Conservation (phyloP, 2,888 invertebrate species). For the Cheilosia impressa region DNA sequence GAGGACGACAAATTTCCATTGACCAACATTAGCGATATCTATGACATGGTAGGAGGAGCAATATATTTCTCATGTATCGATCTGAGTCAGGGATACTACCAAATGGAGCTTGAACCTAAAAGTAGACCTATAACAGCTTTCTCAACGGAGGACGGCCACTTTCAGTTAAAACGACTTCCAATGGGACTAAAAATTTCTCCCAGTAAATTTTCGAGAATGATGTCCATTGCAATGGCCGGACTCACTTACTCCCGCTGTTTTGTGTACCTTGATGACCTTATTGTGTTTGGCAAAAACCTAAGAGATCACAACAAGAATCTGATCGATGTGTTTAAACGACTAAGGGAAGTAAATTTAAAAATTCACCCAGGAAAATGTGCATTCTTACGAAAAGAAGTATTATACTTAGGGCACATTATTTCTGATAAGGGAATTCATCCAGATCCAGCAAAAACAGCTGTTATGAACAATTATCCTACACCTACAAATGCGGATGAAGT, state of each 20-base stretch:
- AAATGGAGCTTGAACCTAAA: constrained; percentile 14
- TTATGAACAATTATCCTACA: neutral
- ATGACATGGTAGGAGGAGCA: neutral
- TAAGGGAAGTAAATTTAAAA: neutral
- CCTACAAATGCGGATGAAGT: neutral
- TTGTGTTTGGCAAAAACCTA: neutral
- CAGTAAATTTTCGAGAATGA: neutral
- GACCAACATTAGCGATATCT: constrained; percentile 3
- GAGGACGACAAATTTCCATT: neutral
- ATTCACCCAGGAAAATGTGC: constrained; percentile 1
- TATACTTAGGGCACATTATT: neutral
- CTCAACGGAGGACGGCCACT: neutral
- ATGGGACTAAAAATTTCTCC: neutral
- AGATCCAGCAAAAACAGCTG: neutral
- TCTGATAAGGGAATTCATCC: neutral
- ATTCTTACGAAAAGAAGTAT: neutral
- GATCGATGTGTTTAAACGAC: neutral
- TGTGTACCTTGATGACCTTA: neutral
- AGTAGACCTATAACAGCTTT: neutral
- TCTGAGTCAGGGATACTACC: constrained; percentile 9
- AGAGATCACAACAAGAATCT: neutral
- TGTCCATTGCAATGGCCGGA: neutral
- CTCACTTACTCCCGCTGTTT: neutral
- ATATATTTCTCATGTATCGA: constrained; percentile 6
- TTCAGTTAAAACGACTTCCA: neutral